Percentiles rank a stretch among this genome's conserved stretches.
These are phyloP conservation scores for Rousettus leschenaultii DNA, from an alignment of 2,113 vertebrate species.

Conservation along the genomic window DNA sequence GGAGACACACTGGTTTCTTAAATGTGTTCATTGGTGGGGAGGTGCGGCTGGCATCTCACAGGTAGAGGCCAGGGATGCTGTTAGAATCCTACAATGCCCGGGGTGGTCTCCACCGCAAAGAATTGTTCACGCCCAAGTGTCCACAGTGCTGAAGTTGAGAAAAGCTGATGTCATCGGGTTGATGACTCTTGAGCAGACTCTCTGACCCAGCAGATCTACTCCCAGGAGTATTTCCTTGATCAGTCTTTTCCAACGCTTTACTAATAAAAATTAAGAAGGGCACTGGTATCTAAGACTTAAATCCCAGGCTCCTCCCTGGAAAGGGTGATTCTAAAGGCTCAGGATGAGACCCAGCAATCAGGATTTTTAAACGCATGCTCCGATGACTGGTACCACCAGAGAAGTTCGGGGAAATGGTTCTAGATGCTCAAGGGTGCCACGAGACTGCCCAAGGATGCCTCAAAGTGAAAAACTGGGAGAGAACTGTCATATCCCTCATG, in stretches of 20 bases:
- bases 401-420: not conserved
- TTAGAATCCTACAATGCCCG: too few species aligned
- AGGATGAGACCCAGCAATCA: not conserved
- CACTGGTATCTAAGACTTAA: not conserved
- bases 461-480: not conserved
- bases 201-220: not conserved
- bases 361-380: not conserved
- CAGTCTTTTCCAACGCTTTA: not conserved
- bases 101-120: not conserved
- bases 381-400: not conserved
- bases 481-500: not conserved
- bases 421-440: not conserved
- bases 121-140: not conserved
- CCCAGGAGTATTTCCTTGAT: not conserved
- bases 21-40: not conserved
- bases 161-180: not conserved
- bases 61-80: not conserved
- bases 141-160: not conserved
- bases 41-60: not conserved
- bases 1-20: not conserved
- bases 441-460: not conserved
- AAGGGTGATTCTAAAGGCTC: not conserved
- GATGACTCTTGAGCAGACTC: not conserved
- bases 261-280: not conserved
- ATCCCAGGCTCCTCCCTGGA: not conserved